Evolutionary conservation across 2,113 vertebrate species (phyloP).

Genomic region (Channa maculata): DNA sequence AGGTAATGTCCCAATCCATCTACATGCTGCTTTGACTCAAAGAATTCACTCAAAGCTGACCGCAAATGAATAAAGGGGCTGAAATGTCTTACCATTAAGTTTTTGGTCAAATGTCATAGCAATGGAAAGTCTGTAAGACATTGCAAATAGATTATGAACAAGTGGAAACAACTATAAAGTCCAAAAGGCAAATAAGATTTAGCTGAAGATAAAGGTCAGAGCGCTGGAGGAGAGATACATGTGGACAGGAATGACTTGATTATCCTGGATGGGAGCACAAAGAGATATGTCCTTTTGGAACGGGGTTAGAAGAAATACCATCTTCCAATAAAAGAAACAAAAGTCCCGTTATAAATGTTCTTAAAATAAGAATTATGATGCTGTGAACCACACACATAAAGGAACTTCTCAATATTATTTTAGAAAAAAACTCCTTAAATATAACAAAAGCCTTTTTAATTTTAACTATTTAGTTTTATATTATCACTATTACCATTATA

Average conservation of each 20-base stretch:
- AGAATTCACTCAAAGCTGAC: slow-evolving; percentile 56
- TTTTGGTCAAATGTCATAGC: slow-evolving; percentile 78
- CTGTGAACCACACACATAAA: too few species aligned
- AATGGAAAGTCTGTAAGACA: slow-evolving; percentile 75
- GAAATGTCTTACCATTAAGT: slow-evolving; percentile 72
- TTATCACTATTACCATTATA: too few species aligned
- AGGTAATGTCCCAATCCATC: slow-evolving; percentile 55
- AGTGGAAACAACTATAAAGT: slow-evolving; percentile 75
- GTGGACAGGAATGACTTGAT: slow-evolving; percentile 76
- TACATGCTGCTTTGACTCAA: slow-evolving; percentile 31
- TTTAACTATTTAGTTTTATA: too few species aligned
- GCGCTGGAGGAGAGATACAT: slow-evolving; percentile 67
- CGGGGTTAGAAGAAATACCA: slow-evolving; percentile 60
- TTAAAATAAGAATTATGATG: neutral
- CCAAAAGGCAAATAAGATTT: slow-evolving; percentile 79
- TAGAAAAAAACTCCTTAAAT: too few species aligned
- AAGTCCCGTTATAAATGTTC: slow-evolving; percentile 20
- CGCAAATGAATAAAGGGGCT: slow-evolving; percentile 57
- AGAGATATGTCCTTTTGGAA: slow-evolving; percentile 69
- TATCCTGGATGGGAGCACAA: slow-evolving; percentile 75
- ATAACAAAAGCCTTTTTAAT: too few species aligned
- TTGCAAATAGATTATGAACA: slow-evolving; percentile 75
- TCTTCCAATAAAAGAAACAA: slow-evolving; percentile 48
- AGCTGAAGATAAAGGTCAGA: slow-evolving; percentile 79
- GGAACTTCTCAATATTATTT: too few species aligned